Conservation (phyloP, 2,113 vertebrate species). For the Petroica traversi region DNA sequence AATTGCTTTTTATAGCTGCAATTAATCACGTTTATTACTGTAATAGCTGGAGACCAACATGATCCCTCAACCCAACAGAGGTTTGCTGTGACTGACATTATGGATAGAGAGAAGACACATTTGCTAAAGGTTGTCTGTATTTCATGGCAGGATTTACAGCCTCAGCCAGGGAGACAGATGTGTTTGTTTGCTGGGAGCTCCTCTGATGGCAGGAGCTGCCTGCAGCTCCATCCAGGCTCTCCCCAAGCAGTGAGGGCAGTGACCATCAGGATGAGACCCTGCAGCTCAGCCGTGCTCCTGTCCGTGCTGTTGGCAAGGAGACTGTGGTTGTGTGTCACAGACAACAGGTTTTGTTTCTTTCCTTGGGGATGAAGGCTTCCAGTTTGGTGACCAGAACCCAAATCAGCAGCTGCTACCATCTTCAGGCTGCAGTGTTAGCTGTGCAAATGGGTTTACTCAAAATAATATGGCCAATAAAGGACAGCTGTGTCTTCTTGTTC, state of each 20-base stretch:
- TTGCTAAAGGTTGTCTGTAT: not conserved
- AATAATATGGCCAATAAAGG: not conserved
- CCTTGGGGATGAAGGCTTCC: not conserved
- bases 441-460: not conserved
- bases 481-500: not conserved
- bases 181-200: not conserved
- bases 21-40: conserved; percentile 15
- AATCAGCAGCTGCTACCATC: not conserved
- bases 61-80: not conserved
- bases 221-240: not conserved
- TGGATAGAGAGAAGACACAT: not conserved
- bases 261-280: fast-evolving
- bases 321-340: not conserved
- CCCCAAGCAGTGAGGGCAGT: not conserved
- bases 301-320: not conserved
- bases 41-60: not conserved
- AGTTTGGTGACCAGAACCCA: not conserved
- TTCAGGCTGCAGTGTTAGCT: not conserved
- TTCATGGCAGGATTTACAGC: not conserved
- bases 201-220: not conserved
- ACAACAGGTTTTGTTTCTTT: not conserved
- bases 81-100: not conserved
- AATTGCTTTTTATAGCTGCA: conserved; percentile 37
- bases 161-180: not conserved
- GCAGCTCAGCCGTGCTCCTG: not conserved